Evolutionary conservation across 2,113 vertebrate species (phyloP).

Genomic region (Candoia aspera): DNA sequence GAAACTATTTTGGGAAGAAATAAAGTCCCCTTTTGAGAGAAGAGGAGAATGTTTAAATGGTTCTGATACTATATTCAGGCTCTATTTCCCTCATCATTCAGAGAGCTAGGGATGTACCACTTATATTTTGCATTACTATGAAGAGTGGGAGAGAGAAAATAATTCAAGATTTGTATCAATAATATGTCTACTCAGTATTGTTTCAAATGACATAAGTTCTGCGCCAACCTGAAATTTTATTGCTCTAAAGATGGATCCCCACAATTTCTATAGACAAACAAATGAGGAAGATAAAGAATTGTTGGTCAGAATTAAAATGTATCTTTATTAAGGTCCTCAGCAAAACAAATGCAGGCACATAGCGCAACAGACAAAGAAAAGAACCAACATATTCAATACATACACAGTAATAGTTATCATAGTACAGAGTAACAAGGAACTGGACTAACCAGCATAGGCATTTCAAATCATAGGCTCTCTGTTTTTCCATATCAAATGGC

Average conservation of each 20-base stretch:
- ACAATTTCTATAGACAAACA: not conserved
- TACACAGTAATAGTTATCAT: not conserved
- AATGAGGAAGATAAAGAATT: not conserved
- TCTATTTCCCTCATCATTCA: conserved; percentile 11
- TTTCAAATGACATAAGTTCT: not conserved
- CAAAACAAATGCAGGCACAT: not conserved
- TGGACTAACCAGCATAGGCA: not conserved
- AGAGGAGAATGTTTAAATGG: not conserved
- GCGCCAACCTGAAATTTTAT: not conserved
- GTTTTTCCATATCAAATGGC: not conserved
- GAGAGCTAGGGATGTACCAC: not conserved
- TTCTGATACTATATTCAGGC: not conserved
- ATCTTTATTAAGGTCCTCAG: not conserved
- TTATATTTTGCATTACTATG: not conserved
- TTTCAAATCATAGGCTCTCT: not conserved
- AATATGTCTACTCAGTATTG: not conserved
- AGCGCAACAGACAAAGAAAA: not conserved
- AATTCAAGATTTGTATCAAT: conserved; percentile 35
- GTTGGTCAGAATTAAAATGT: not conserved
- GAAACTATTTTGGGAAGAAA: accelerated
- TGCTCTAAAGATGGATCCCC: not conserved
- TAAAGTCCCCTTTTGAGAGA: not conserved
- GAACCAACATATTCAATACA: not conserved
- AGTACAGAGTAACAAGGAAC: not conserved
- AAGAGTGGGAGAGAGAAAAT: not conserved